These are phyloP conservation scores for Acanthurus leucopareius DNA, from an alignment of 2,797 vertebrate genomes.

Conservation along the genomic window DNA sequence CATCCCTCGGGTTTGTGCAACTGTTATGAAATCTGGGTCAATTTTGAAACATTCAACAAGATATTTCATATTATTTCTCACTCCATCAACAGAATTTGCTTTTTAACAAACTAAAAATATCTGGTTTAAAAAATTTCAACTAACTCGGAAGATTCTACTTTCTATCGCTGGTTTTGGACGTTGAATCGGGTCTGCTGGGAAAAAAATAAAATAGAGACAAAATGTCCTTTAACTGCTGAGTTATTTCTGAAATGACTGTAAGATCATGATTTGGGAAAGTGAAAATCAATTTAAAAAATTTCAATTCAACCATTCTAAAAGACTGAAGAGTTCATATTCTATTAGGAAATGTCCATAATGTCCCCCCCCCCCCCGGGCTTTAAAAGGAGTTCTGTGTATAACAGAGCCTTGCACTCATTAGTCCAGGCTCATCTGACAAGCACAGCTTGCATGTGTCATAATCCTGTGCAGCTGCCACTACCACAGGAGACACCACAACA, in stretches of 20 bases:
- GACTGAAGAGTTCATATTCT: constrained; percentile 19
- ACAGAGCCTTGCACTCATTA: constrained; percentile 65
- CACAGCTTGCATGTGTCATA: constrained; percentile 76
- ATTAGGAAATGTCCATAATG: constrained; percentile 24
- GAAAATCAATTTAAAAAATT: not conserved
- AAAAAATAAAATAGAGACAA: not conserved
- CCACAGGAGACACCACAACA: constrained; percentile 61
- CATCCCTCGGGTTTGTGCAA: constrained; percentile 14
- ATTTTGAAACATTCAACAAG: constrained; percentile 14
- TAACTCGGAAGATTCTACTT: not conserved
- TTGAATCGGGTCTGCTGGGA: not conserved
- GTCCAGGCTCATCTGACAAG: constrained; percentile 71
- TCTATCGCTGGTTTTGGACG: not conserved
- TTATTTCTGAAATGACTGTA: not conserved
- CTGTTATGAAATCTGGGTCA: constrained; percentile 22
- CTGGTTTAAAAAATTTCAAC: not conserved
- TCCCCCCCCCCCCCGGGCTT: constrained; percentile 21
- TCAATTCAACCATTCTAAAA: not conserved
- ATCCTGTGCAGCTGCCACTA: constrained; percentile 76
- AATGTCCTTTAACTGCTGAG: not conserved
- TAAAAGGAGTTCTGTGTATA: constrained; percentile 52
- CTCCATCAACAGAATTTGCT: not conserved
- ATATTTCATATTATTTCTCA: constrained; percentile 3
- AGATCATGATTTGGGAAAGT: not conserved
- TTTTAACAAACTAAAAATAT: not conserved